A percentile compares a stretch with the other conserved stretches of the same genome.
Evolutionary conservation across 2,113 vertebrate species (phyloP).

Genomic region (Xiphophorus couchianus): DNA sequence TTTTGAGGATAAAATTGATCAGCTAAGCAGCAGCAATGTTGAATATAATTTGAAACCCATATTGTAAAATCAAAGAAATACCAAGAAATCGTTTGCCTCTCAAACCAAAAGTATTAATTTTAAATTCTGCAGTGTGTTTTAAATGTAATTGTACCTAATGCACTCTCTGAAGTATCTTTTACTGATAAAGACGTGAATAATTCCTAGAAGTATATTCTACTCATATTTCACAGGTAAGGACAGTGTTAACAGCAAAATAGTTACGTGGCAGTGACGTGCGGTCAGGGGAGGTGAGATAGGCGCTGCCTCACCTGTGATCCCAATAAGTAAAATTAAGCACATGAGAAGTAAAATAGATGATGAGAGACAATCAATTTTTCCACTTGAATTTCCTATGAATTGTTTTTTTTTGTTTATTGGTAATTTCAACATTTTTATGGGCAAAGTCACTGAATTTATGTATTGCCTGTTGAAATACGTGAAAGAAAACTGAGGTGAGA

Average conservation of each 20-base stretch:
- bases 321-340: too few species aligned
- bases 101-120: slow-evolving; percentile 33
- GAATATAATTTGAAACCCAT: slow-evolving; percentile 25
- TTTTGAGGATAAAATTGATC: background rate
- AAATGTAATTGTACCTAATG: background rate
- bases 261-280: too few species aligned
- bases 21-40: slow-evolving; percentile 2
- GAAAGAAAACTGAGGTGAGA: too few species aligned
- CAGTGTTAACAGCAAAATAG: background rate
- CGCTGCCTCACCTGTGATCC: too few species aligned
- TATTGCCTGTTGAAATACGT: too few species aligned
- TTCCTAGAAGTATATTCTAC: background rate
- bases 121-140: slow-evolving; percentile 25
- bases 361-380: too few species aligned
- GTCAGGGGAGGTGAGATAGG: too few species aligned
- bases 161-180: background rate
- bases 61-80: slow-evolving; percentile 23
- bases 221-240: background rate
- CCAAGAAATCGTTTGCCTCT: slow-evolving; percentile 28
- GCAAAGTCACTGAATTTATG: too few species aligned
- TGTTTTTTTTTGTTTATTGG: too few species aligned
- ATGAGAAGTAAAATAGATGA: too few species aligned
- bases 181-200: background rate
- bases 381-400: too few species aligned
- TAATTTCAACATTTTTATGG: too few species aligned